phyloP scores from a whole-genome alignment of 2,113 vertebrate species.

The Alectura lathami region DNA sequence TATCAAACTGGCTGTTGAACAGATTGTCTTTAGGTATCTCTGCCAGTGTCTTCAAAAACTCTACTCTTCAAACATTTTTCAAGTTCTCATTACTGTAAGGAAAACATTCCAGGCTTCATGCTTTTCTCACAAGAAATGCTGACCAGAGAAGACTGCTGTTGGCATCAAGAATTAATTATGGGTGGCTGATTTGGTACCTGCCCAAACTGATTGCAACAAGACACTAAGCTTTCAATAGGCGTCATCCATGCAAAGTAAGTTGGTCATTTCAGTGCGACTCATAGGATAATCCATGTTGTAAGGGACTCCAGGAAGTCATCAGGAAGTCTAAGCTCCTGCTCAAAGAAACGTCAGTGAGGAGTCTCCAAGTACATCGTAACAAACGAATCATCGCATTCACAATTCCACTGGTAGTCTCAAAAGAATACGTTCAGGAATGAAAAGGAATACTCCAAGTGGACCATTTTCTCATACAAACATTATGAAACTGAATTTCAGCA shows the following conservation, averaged over 20 bases:
- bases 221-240: background rate
- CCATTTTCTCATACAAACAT: background rate
- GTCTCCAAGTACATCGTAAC: background rate
- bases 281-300: background rate
- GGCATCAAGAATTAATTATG: background rate
- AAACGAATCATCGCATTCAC: background rate
- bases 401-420: background rate
- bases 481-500: background rate
- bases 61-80: background rate
- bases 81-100: background rate
- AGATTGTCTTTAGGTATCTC: conserved; percentile 46
- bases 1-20: conserved; percentile 23
- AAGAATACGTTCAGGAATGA: background rate
- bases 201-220: background rate
- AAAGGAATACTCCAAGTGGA: background rate
- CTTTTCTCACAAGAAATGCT: background rate
- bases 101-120: background rate
- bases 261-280: background rate
- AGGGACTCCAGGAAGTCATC: background rate
- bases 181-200: background rate
- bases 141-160: background rate
- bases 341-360: background rate
- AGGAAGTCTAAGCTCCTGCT: background rate
- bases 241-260: background rate
- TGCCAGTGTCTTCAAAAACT: conserved; percentile 12